A percentile compares a stretch with the other conserved stretches of the same genome.
Evolutionary conservation across 2,888 invertebrate species (phyloP).

Genomic region (Coleophora deauratella): DNA sequence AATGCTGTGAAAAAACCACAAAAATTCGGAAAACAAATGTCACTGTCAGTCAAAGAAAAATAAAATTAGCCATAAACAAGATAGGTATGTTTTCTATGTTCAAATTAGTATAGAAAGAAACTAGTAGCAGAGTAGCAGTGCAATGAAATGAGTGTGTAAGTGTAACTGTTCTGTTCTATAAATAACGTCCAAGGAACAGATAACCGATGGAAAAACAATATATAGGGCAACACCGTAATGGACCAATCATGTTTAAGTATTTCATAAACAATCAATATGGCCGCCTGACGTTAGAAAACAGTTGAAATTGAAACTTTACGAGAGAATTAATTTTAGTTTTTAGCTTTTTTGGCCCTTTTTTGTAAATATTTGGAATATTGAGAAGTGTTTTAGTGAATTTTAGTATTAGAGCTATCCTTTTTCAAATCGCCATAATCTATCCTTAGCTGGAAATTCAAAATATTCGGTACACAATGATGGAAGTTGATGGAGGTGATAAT

Average conservation of each 20-base stretch:
- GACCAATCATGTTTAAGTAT: constrained; percentile 30
- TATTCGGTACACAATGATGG: constrained; percentile 33
- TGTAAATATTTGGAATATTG: constrained; percentile 20
- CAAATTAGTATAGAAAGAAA: no score
- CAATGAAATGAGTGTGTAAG: no score
- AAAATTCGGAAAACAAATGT: not conserved
- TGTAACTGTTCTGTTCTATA: no score
- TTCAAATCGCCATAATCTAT: not conserved
- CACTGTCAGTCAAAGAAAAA: no score
- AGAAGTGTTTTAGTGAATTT: constrained; percentile 5
- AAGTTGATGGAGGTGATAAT: constrained; percentile 52
- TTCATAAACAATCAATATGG: constrained; percentile 40
- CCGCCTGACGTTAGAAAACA: constrained; percentile 38
- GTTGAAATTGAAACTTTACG: constrained; percentile 56
- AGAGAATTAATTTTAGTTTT: constrained; percentile 15
- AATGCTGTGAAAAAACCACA: not conserved
- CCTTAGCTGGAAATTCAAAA: not conserved
- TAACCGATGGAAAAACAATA: no score
- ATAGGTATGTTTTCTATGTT: no score
- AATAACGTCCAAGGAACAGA: no score
- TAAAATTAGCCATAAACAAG: no score
- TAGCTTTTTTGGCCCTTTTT: constrained; percentile 21
- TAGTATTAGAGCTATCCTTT: constrained; percentile 1
- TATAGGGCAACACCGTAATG: constrained; percentile 1
- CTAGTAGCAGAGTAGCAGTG: no score